Evolutionary conservation across 64 coral and sea anemone genomes (phyloP).

Genomic region (Porites lutea): DNA sequence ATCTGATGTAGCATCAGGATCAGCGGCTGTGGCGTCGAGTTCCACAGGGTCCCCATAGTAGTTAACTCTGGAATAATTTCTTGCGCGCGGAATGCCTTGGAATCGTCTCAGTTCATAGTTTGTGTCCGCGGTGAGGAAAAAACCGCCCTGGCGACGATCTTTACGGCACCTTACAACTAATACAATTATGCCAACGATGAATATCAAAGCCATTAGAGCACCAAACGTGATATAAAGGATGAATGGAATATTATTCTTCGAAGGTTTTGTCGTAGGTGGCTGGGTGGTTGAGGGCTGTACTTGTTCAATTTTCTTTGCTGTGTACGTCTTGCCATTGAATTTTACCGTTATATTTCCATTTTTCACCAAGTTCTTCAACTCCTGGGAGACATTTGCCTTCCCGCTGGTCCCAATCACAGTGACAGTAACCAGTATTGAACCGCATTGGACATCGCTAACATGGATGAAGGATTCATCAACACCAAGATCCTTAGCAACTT

Average conservation of each 20-base stretch:
- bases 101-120: constrained; percentile 73
- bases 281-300: constrained; percentile 9
- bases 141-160: constrained; percentile 56
- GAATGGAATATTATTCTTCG: constrained; percentile 47
- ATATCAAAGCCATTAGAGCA: constrained; percentile 67
- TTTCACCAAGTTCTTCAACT: constrained; percentile 33
- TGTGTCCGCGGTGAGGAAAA: constrained; percentile 41
- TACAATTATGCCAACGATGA: constrained; percentile 72
- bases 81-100: constrained; percentile 61
- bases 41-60: constrained; percentile 84
- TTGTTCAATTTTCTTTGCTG: constrained; percentile 41
- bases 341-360: constrained; percentile 23
- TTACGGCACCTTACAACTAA: constrained; percentile 65
- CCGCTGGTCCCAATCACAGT: constrained; percentile 43
- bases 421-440: constrained; percentile 73
- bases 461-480: constrained; percentile 3
- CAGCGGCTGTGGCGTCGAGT: constrained; percentile 68
- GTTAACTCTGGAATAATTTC: constrained; percentile 56
- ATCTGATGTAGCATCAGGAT: constrained; percentile 2
- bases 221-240: constrained; percentile 81
- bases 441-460: constrained; percentile 29
- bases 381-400: constrained; percentile 28
- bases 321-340: constrained; percentile 12
- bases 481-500: not conserved
- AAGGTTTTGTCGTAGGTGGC: constrained; percentile 26